Percentiles rank a stretch among this genome's conserved stretches.
Evolutionary conservation across 2,797 vertebrate species (phyloP).

Genomic region (Argyrosomus regius): DNA sequence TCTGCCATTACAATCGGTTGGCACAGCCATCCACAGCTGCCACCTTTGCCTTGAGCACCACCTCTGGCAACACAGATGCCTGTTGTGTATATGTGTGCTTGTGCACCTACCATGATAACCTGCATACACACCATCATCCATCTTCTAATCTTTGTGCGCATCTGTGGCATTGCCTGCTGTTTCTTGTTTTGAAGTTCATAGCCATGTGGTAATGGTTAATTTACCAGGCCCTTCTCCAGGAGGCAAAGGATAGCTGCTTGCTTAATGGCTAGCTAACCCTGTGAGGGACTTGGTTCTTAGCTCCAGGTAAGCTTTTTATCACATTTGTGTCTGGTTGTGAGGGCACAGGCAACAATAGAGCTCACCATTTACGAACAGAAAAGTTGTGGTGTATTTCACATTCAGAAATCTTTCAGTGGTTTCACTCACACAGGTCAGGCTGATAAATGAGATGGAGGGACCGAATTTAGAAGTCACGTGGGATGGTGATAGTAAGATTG

Average conservation of each 20-base stretch:
- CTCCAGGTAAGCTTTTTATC: constrained; percentile 8
- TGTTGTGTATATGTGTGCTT: constrained; percentile 17
- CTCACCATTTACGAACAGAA: constrained; percentile 6
- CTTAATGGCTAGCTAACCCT: constrained; percentile 45
- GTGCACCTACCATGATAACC: neutral
- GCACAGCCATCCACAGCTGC: constrained; percentile 56
- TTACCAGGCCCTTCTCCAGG: constrained; percentile 28
- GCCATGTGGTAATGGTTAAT: constrained; percentile 53
- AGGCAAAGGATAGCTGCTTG: constrained; percentile 24
- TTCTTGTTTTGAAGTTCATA: constrained; percentile 61
- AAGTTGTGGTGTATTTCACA: neutral
- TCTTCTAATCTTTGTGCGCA: constrained; percentile 20
- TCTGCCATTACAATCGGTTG: constrained; percentile 60
- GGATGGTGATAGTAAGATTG: neutral
- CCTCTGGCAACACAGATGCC: constrained; percentile 64
- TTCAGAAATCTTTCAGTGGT: constrained; percentile 5
- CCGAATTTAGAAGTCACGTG: neutral
- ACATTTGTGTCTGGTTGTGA: constrained; percentile 14
- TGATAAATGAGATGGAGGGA: neutral
- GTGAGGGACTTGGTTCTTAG: constrained; percentile 17
- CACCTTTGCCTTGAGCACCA: constrained; percentile 58
- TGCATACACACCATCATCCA: constrained; percentile 23
- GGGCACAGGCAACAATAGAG: neutral
- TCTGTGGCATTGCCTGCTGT: constrained; percentile 38
- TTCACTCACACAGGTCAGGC: neutral